Percentiles rank a stretch among this genome's conserved stretches.
These are phyloP conservation scores for Hirundichthys speculiger DNA, from an alignment of 2,113 vertebrate genomes.

Conservation along the genomic window DNA sequence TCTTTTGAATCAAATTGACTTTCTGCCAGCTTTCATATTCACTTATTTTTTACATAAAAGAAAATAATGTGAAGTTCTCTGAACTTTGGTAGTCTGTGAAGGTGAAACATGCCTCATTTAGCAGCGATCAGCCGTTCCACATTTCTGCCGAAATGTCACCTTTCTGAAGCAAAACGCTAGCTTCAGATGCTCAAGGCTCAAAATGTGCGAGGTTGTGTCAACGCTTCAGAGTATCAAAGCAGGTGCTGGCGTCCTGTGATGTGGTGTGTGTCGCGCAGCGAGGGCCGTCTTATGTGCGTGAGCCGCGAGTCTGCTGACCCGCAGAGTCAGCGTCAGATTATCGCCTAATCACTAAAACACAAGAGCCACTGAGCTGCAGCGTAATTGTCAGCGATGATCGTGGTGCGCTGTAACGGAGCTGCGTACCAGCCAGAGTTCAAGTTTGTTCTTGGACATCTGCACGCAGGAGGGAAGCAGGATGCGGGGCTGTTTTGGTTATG, in stretches of 20 bases:
- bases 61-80: no score
- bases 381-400: constrained; percentile 35
- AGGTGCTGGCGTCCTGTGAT: background rate
- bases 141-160: no score
- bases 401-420: constrained; percentile 24
- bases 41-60: no score
- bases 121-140: no score
- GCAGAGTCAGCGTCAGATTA: constrained; percentile 17
- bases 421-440: constrained; percentile 25
- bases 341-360: constrained; percentile 42
- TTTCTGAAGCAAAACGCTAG: no score
- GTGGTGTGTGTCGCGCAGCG: background rate
- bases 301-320: constrained; percentile 37
- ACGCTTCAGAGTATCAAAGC: no score
- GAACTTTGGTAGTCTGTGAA: no score
- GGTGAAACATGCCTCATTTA: no score
- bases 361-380: constrained; percentile 43
- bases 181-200: no score
- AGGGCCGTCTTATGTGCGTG: background rate
- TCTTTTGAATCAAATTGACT: no score
- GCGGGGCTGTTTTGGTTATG: constrained; percentile 29
- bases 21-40: no score
- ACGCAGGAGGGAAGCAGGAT: background rate
- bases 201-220: no score
- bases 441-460: constrained; percentile 7